These are phyloP conservation scores for Proales similis DNA, from an alignment of 1,140 invertebrate species.

Conservation along the genomic window DNA sequence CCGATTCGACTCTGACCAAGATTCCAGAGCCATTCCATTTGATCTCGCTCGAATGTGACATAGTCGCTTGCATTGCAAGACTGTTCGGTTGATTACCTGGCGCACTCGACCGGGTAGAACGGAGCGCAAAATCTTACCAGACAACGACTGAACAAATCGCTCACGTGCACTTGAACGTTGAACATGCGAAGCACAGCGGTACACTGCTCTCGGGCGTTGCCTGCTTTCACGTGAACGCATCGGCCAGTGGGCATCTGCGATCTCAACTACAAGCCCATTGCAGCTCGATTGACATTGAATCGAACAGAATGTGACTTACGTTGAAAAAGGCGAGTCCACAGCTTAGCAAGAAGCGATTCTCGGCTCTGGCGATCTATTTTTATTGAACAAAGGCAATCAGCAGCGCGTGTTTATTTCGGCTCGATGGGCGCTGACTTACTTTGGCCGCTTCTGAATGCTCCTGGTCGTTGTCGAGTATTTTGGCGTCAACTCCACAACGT, in stretches of 20 bases:
- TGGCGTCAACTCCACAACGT: slow-evolving; percentile 62
- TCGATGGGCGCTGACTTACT: slow-evolving; percentile 39
- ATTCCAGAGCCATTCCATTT: neutral
- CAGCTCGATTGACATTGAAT: slow-evolving; percentile 5
- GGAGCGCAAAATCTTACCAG: slow-evolving; percentile 50
- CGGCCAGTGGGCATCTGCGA: slow-evolving; percentile 52
- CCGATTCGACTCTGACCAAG: neutral
- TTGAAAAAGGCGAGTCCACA: slow-evolving; percentile 51
- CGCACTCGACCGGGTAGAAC: neutral
- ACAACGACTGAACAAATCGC: slow-evolving; percentile 64
- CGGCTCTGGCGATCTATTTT: slow-evolving; percentile 50
- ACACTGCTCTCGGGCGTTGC: slow-evolving; percentile 57
- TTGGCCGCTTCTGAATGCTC: slow-evolving; percentile 55
- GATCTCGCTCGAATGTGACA: slow-evolving; percentile 14
- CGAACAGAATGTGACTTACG: slow-evolving; percentile 39
- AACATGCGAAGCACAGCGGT: slow-evolving; percentile 60
- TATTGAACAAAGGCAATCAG: neutral
- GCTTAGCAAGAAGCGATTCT: slow-evolving; percentile 59
- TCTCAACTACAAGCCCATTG: slow-evolving; percentile 49
- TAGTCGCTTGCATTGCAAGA: slow-evolving; percentile 20
- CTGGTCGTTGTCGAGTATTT: slow-evolving; percentile 54
- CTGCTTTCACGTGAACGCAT: slow-evolving; percentile 41
- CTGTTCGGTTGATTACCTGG: neutral
- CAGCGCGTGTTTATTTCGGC: slow-evolving; percentile 42
- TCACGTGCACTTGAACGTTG: slow-evolving; percentile 58